Conservation (phyloP, 2,797 vertebrate genomes). For the Hypotaenidia philippensis region DNA sequence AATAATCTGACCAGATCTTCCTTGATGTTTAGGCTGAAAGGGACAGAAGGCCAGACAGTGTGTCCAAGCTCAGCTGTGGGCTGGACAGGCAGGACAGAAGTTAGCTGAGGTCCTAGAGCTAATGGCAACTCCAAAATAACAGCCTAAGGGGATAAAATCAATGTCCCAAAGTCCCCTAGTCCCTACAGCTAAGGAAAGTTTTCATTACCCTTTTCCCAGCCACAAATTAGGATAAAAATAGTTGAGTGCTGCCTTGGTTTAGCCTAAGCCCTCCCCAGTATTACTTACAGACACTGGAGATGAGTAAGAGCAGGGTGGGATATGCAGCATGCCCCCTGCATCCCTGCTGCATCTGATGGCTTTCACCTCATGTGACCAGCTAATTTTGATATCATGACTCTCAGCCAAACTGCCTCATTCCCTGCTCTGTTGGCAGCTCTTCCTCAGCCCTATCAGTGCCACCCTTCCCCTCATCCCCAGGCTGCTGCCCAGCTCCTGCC, state of each 20-base stretch:
- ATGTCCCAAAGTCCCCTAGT: not conserved
- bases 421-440: not conserved
- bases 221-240: not conserved
- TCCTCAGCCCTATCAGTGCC: not conserved
- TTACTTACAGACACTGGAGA: not conserved
- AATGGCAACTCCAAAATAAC: not conserved
- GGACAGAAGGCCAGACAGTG: not conserved
- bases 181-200: not conserved
- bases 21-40: not conserved
- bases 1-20: not conserved
- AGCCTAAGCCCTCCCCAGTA: not conserved
- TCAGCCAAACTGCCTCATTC: not conserved
- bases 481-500: not conserved
- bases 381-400: accelerated
- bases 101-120: not conserved
- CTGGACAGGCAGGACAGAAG: not conserved
- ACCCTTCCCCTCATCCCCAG: not conserved
- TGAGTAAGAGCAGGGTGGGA: not conserved
- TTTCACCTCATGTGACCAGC: accelerated
- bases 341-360: not conserved
- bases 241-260: not conserved
- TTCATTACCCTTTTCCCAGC: not conserved
- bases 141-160: not conserved
- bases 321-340: not conserved
- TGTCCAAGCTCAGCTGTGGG: not conserved